Evolutionary conservation across 2,888 invertebrate species (phyloP), one percentile per base, ranked within the genome.

Genomic region (Cotesia congregata): DNA sequence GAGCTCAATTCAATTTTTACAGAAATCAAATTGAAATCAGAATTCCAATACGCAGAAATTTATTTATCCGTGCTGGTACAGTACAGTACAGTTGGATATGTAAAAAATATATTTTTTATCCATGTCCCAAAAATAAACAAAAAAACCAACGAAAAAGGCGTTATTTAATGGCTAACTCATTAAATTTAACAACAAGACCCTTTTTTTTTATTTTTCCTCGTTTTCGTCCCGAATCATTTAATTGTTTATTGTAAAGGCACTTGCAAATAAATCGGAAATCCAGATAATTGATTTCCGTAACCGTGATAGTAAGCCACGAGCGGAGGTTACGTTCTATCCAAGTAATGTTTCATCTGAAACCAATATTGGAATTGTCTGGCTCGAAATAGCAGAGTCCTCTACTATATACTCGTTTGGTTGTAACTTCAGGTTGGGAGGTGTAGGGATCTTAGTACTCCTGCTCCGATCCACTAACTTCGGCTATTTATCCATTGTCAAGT

Each of bases 401-500:
- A 30, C 30, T 30, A 30, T 30, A 30, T 30, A 30, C 30, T 30
- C 30, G 30, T 30, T 30, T 30, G 30, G 69, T 69, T 67, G 72
- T 62, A 71, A 69, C 69, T 73, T 73, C 17, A 3, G 30, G 30
- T 30, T 30, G 30, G 30, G 30, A 30, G 3, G 30, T 30, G 30
- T 30, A 30, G 73, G 68, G 69, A 64, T 72, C 40, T 61, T 12
- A 50, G 30, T 3, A 3, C 30, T 30, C 12, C 50, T 7, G 50
- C 50, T 50, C 50, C 50, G 7, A 50, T 50, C 50, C 50, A 50
- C 50, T 50, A 82, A 83, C 82, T 82, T 81, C 75, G 80, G 83
- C 83, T 85, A 84, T 84, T 86, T 85, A 85, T 85, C 82, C 69
- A 76, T 82, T 82, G 83, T 83, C 83, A 81, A 69, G 65, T 65